Base-by-base conservation (phyloP, 2,888 invertebrate genomes). In the Tachina lurida region DNA sequence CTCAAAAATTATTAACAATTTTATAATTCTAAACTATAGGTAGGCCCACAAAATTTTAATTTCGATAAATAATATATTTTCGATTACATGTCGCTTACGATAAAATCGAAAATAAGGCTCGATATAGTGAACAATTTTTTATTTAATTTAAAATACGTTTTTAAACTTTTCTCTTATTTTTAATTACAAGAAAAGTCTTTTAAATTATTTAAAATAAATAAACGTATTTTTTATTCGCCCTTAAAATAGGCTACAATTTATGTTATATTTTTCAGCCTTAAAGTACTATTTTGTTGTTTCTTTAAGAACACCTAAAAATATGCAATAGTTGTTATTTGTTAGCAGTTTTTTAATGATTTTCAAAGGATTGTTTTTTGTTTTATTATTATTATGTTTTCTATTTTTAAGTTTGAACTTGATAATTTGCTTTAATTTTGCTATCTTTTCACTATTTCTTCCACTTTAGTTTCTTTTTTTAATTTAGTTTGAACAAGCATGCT, bases 381-480 rank as follows among this genome's bases (percentile, higher is more conserved):
- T 19, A 56, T 47, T 65, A 39, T 56, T 19, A 10, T 39, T 45
- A 45, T 43, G 3, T 43, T 22, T 65, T 47, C 56, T 31, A n/a
- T 52, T 74, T 10, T 0, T 31, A 17, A n/a, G 10, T 45, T 41
- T 68, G 60, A 81, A 68, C 67, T 68, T 60, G 52, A 62, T 81
- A 81, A 75, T 67, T 81, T 75, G 31, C 54, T 68, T 67, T 60
- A 58, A 68, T 68, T 68, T 68, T 81, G 54, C 60, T 74, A 75
- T 75, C 31, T 39, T 52, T 31, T 43, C 45, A 71, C 54, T 71
- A 54, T 63, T 54, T 7, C 31, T 58, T 12, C 2, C 41, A 58
- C 71, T 73, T 65, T n/a, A 45, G 56, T 65, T 31, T 52, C n/a
- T 63, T 47, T 4, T 31, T 31, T 31, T 31, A 5, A 31, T 54